These are phyloP conservation scores for Dermolepida albohirtum DNA, from an alignment of 2,888 invertebrate species.

Conservation along the genomic window DNA sequence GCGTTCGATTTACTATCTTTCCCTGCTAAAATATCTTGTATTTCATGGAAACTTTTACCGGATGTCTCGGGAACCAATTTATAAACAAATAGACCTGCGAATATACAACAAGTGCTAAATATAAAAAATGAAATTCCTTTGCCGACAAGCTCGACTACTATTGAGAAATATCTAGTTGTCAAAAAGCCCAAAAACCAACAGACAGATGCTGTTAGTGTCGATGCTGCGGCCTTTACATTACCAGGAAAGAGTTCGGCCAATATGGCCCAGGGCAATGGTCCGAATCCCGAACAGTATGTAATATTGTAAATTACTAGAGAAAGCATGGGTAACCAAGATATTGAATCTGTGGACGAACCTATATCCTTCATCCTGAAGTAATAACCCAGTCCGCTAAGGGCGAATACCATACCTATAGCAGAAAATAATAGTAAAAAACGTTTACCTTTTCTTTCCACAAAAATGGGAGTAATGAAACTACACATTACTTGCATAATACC, in stretches of 20 bases:
- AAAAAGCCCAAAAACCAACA: conserved; percentile 82
- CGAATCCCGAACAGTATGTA: conserved; percentile 80
- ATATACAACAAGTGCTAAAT: conserved; percentile 71
- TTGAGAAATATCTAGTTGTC: conserved; percentile 76
- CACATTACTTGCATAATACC: conserved; percentile 80
- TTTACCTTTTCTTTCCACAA: conserved; percentile 84
- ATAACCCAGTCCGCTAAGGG: conserved; percentile 67
- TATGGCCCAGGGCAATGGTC: conserved; percentile 83
- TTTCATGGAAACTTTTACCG: conserved; percentile 47
- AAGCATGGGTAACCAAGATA: conserved; percentile 77
- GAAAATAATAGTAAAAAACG: conserved; percentile 79
- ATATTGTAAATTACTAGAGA: conserved; percentile 78
- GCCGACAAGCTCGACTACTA: conserved; percentile 70
- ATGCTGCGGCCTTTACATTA: conserved; percentile 79
- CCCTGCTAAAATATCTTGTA: conserved; percentile 71
- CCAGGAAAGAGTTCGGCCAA: conserved; percentile 84
- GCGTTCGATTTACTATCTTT: conserved; percentile 8
- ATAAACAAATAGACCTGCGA: conserved; percentile 76
- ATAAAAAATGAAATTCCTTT: conserved; percentile 77
- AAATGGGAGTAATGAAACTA: conserved; percentile 76
- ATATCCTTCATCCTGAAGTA: conserved; percentile 68
- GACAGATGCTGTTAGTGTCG: conserved; percentile 78
- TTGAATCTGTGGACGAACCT: conserved; percentile 65
- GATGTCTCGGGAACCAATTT: conserved; percentile 46
- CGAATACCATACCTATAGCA: conserved; percentile 71